These are phyloP conservation scores for Plutomurus gul DNA, from an alignment of 1,140 invertebrate species.

Conservation along the genomic window DNA sequence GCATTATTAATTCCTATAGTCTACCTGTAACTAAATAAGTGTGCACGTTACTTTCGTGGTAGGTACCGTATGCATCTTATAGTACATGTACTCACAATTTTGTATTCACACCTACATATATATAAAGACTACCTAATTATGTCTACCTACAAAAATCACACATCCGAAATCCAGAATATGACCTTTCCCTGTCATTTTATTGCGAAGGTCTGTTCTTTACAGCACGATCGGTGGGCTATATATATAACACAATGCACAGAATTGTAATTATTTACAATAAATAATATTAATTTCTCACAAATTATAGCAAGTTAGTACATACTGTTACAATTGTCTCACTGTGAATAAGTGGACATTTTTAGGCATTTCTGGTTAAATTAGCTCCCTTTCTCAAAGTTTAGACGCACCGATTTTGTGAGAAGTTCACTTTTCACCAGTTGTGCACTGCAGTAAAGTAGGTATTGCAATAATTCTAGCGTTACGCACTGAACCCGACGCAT, in stretches of 20 bases:
- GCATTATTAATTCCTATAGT: neutral
- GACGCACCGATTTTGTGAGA: too few species aligned
- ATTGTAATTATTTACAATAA: neutral
- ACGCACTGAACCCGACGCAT: too few species aligned
- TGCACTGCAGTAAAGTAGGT: neutral
- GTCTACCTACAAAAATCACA: too few species aligned
- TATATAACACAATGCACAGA: neutral
- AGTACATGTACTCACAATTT: too few species aligned
- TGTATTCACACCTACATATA: neutral
- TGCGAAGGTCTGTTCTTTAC: too few species aligned
- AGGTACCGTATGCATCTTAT: too few species aligned
- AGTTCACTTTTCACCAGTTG: neutral
- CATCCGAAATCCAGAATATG: slow-evolving; percentile 12
- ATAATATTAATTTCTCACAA: neutral
- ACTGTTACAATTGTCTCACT: too few species aligned
- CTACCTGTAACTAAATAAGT: too few species aligned
- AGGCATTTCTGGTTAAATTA: neutral
- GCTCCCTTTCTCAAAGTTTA: too few species aligned
- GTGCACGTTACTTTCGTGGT: too few species aligned
- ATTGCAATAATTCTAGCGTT: too few species aligned
- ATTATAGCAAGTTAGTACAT: neutral
- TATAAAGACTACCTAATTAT: neutral
- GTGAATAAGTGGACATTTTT: neutral
- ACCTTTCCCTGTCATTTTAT: neutral
- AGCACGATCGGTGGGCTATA: neutral